Base-by-base conservation (phyloP, 1,140 invertebrate species). In the Tetramorium parvispinum region DNA sequence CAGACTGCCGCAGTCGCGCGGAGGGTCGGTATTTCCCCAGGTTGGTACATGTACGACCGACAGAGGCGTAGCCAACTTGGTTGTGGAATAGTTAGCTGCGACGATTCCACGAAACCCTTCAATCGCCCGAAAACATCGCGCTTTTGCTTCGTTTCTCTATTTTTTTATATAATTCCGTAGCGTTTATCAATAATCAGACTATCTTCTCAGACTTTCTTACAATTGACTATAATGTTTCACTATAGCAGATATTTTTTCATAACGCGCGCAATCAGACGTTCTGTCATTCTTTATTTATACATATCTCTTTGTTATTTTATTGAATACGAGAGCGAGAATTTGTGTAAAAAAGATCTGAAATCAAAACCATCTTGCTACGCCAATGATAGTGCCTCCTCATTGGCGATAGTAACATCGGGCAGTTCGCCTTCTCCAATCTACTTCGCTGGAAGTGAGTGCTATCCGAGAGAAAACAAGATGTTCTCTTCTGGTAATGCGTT, bases 1-100 rank as follows among this genome's bases (percentile, higher is more conserved):
- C 68, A 82, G 88, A 83, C 85, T 88, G 76, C 77, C 27, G 79
- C 61, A 79, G 61, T 43, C 73, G 61, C 21, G 70, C 57, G 46
- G 66, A 86, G 37, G 32, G 53, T 75, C 57, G 86, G 57, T 78
- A 78, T 78, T 88, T 86, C 46, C 24, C 46, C 71, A 49, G 71
- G 65, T 82, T 61, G 37, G 53, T 86, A 59, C 49, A 57, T 57
- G 51, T 46, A 71, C 21, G 77, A 46, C 55, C 53, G 68, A 83
- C 79, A 75, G 68, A 83, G 79, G 79, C 79, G 68, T 83, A 83
- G 53, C 24, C 79, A 37, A 40, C 63, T 10, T 40, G 63, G 16
- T n/a, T 32, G 18, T 37, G 32, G 37, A 65, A 65, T 32, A 18
- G 65, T 11, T 59, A 18, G 8, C 27, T 5, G 37, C 78, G 21